These are phyloP conservation scores for Eurystomus gularis DNA, from an alignment of 2,113 vertebrate genomes.

Conservation along the genomic window DNA sequence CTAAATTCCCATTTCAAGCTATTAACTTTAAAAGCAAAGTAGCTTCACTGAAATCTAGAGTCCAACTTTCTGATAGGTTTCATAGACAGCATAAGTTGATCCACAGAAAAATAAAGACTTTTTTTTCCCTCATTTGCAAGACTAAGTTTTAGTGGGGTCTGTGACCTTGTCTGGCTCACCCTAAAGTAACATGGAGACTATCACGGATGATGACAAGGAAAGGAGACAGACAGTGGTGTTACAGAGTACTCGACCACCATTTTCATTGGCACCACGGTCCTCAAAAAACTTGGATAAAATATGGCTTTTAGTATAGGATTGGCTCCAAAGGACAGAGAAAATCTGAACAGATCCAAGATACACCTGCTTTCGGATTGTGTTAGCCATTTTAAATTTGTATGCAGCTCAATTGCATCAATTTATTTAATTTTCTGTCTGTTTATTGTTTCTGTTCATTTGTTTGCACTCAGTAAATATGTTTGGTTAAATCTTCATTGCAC, in stretches of 20 bases:
- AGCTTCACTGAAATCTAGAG: background rate
- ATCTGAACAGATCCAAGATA: background rate
- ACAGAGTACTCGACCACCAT: rapidly evolving
- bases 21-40: background rate
- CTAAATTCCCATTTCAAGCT: background rate
- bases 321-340: background rate
- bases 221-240: background rate
- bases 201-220: background rate
- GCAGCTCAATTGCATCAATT: background rate
- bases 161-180: background rate
- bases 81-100: background rate
- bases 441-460: background rate
- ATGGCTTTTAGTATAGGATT: background rate
- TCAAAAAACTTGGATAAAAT: background rate
- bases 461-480: background rate
- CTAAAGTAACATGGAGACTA: background rate
- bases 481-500: background rate
- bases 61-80: background rate
- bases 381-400: background rate
- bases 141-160: background rate
- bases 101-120: background rate
- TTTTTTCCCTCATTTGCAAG: background rate
- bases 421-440: background rate
- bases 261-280: background rate
- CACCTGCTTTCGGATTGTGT: background rate